Base-by-base conservation (phyloP, 2,888 invertebrate species). In the Anaspis maculata region DNA sequence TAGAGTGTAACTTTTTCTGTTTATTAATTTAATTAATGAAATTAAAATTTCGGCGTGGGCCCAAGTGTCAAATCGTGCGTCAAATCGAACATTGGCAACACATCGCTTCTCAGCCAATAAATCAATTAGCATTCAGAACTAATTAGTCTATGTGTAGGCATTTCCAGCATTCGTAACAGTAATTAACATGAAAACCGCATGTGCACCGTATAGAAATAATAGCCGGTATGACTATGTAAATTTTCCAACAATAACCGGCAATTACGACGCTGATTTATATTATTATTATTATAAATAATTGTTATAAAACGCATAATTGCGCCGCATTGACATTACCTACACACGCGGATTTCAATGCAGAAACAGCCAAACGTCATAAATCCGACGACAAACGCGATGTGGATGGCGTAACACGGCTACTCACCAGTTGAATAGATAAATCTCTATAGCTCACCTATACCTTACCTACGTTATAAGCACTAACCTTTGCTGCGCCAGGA, bases 401-500 rank as follows among this genome's bases (percentile, higher is more conserved):
- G 22, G 16, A 19, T 33, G 37, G 33, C 27, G 30, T 33, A 37
- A 37, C 23, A 25, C 25, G 30, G 26, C 27, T n/a, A n/a, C n/a
- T n/a, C n/a, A 23, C 10, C 22, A 26, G 39, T 35, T 39, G 35
- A 32, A 39, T 39, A 45, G 44, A 44, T 45, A 45, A 44, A 48
- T 50, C 44, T 42, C 39, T 19, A n/a, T n/a, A n/a, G n/a, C n/a
- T n/a, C n/a, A n/a, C n/a, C n/a, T n/a, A n/a, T n/a, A n/a, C n/a
- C n/a, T n/a, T n/a, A n/a, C n/a, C n/a, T n/a, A n/a, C n/a, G 23
- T 27, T 33, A 33, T 37, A 15, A 26, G 35, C 39, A 36, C 31
- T 50, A 43, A 45, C 45, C 48, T 48, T 48, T 42, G 32, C 41
- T 28, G n/a, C n/a, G n/a, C 29, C 41, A 34, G 37, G 40, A 44